Base-by-base conservation (phyloP, 37 sponge, comb jelly and placozoan species). In the Chondrosia reniformis region DNA sequence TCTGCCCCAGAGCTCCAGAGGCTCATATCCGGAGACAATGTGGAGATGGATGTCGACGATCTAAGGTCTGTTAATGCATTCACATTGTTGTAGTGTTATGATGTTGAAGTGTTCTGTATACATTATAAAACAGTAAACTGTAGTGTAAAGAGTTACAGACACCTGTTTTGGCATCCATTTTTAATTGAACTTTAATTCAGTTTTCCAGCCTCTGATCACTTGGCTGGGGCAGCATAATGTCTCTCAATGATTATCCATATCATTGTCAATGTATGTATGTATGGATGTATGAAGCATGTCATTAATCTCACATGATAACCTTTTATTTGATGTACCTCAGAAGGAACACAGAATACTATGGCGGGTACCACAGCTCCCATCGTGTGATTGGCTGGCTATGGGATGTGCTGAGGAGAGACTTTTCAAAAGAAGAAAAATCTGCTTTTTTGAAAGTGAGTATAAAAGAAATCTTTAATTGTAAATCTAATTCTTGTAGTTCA, bases 351-450 rank as follows among this genome's bases (percentile, higher is more conserved):
- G 75, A 82, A 40, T 99, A 99, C 71, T 81, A 78, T 79, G 99
- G 96, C 49, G 99, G 99, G 4, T 99, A 90, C 83, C 97, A 96
- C 83, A 81, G 77, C 46, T 74, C 52, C 5, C 99, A 99, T 74
- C 75, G 79, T 38, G 94, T 99, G 25, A 90, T 99, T 34, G 41
- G 63, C 27, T 99, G 99, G 99, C 85, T 99, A 17, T 99, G 99
- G 99, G 97, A 99, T 32, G 84, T 95, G n/a, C 46, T 93, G 9
- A 82, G 81, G 19, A 92, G 88, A 76, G 97, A 99, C 31, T 93
- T 99, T 25, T 82, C 66, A 40, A 58, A 75, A 49, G 84, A 86
- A 33, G 90, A 96, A 67, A 91, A 87, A 33, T 80, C 79, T 54
- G 22, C 77, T 2, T 96, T 99, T 63, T 55, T 99, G 55, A 99